A percentile compares a stretch with the other conserved stretches of the same genome.
Conservation (phyloP, 1,140 invertebrate species). For the Pristionchus pacificus region DNA sequence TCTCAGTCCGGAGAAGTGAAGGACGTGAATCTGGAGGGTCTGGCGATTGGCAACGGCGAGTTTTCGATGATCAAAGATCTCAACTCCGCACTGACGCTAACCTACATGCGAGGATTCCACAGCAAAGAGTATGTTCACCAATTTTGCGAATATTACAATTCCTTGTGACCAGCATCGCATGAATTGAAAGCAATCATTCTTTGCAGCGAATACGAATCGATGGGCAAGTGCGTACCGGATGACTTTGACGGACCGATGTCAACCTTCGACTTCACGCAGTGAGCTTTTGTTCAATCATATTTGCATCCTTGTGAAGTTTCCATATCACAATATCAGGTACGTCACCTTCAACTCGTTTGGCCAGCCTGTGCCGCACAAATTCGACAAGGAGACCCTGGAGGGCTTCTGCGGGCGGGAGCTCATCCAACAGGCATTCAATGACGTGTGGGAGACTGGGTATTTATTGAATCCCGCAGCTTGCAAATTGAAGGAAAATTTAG, state of each 20-base stretch:
- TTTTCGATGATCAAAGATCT: slow-evolving; percentile 36
- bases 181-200: no score
- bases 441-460: background rate
- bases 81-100: slow-evolving; percentile 27
- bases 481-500: slow-evolving; percentile 10
- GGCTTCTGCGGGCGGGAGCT: background rate
- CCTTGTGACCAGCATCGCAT: no score
- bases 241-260: background rate
- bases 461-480: background rate
- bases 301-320: no score
- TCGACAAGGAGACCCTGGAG: background rate
- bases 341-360: background rate
- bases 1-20: no score
- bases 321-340: no score
- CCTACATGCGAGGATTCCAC: slow-evolving; percentile 25
- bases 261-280: background rate
- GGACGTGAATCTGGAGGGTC: slow-evolving; percentile 44
- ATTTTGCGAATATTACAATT: no score
- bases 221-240: background rate
- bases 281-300: no score
- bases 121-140: slow-evolving; percentile 19
- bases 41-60: slow-evolving; percentile 49
- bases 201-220: background rate
- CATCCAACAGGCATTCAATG: background rate
- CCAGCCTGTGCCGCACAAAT: background rate